A percentile compares a stretch with the other conserved stretches of the same genome.
phyloP scores from a whole-genome alignment of 1,140 invertebrate species.

The Euwallacea similis region DNA sequence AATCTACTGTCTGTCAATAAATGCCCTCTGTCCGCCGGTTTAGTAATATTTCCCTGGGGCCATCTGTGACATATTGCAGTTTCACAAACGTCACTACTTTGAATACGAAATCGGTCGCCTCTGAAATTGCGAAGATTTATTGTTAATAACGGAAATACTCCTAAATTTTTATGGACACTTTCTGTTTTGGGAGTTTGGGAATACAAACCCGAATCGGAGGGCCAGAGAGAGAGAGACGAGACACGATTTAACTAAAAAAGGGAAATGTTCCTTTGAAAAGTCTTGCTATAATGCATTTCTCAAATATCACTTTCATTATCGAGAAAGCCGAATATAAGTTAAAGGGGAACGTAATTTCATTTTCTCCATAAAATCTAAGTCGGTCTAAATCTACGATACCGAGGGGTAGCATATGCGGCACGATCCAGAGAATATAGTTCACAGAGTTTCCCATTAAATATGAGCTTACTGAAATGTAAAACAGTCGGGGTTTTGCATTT shows the following conservation, averaged over 20 bases:
- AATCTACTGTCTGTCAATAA: slow-evolving; percentile 52
- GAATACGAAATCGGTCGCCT: slow-evolving; percentile 38
- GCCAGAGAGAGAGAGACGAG: no score
- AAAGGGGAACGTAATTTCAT: slow-evolving; percentile 56
- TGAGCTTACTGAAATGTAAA: slow-evolving; percentile 57
- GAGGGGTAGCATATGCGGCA: slow-evolving; percentile 51
- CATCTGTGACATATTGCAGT: slow-evolving; percentile 49
- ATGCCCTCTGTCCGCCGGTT: slow-evolving; percentile 42
- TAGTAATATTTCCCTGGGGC: slow-evolving; percentile 51
- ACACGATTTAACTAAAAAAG: no score
- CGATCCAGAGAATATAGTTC: slow-evolving; percentile 52
- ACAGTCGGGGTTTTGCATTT: slow-evolving; percentile 55
- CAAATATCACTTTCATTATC: slow-evolving; percentile 50
- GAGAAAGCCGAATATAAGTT: slow-evolving; percentile 55
- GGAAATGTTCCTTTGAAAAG: no score
- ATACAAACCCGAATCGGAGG: not conserved
- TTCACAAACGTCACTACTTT: slow-evolving; percentile 42
- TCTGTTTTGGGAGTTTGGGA: slow-evolving; percentile 20
- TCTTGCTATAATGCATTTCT: no score
- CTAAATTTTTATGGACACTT: slow-evolving; percentile 30
- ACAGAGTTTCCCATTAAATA: slow-evolving; percentile 54
- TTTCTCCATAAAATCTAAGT: slow-evolving; percentile 56
- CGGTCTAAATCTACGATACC: slow-evolving; percentile 52
- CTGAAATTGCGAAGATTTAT: slow-evolving; percentile 36
- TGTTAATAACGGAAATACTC: slow-evolving; percentile 33